Conservation (phyloP, 2,888 invertebrate genomes). For the Megastigmus dorsalis region DNA sequence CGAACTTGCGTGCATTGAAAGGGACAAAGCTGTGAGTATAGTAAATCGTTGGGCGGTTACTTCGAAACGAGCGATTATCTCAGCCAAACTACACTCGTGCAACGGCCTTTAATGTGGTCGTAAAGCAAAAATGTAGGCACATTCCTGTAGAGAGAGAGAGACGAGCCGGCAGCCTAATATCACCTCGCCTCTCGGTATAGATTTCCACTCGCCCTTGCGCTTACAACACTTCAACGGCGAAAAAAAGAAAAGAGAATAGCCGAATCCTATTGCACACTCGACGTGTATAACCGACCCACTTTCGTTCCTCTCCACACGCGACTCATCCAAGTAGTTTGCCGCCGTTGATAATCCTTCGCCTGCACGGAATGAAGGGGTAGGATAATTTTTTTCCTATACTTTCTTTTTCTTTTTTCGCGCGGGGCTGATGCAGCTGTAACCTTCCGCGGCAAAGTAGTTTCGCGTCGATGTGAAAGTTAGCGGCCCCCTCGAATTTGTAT, state of each 20-base stretch:
- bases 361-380: not conserved
- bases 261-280: too few species aligned
- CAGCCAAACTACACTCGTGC: not conserved
- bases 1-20: too few species aligned
- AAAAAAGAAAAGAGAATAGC: not conserved
- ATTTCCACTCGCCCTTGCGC: not conserved
- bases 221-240: too few species aligned
- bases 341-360: not conserved
- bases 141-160: too few species aligned
- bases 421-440: too few species aligned
- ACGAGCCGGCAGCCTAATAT: not conserved
- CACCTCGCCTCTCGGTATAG: too few species aligned
- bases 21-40: not conserved
- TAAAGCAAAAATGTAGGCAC: conserved; percentile 32
- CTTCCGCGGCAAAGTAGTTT: conserved; percentile 3
- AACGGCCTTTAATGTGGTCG: conserved; percentile 1
- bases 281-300: conserved; percentile 5
- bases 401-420: too few species aligned
- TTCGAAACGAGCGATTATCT: conserved; percentile 3
- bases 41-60: not conserved
- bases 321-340: conserved; percentile 22
- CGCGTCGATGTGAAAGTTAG: conserved; percentile 6
- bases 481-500: too few species aligned
- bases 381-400: not conserved
- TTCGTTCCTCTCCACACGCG: not conserved